Conservation (phyloP, 2,113 vertebrate genomes). For the Heterocephalus glaber region DNA sequence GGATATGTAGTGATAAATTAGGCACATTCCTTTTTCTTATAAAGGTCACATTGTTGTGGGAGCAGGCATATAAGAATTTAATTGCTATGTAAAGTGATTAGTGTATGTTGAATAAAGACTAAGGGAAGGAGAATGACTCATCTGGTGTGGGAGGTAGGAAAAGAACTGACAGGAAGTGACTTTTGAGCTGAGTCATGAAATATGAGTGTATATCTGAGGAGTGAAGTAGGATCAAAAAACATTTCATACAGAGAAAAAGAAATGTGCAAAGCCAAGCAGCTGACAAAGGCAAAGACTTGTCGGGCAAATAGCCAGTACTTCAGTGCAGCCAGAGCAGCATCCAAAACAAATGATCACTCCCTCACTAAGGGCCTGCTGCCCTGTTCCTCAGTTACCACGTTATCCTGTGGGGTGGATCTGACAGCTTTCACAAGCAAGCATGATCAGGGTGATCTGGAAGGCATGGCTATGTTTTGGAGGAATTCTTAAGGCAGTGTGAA, state of each 20-base stretch:
- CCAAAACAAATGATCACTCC: background rate
- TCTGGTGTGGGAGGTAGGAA: constrained; percentile 1
- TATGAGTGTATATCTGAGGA: constrained; percentile 42
- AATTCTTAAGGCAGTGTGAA: background rate
- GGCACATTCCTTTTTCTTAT: background rate
- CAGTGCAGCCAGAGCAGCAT: background rate
- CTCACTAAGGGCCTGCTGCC: background rate
- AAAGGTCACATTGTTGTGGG: constrained; percentile 39
- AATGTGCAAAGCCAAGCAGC: background rate
- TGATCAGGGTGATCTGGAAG: background rate
- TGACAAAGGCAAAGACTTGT: background rate
- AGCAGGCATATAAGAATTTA: constrained; percentile 38
- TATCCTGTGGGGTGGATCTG: no score
- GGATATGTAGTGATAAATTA: background rate
- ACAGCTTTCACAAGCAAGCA: background rate
- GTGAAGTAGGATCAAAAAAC: background rate
- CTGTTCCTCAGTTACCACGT: background rate
- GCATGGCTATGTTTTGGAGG: background rate
- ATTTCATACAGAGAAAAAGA: constrained; percentile 4
- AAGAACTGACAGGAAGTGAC: constrained; percentile 49
- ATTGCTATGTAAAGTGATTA: constrained; percentile 54
- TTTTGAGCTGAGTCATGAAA: constrained; percentile 66
- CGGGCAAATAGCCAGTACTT: background rate
- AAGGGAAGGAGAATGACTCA: constrained; percentile 11
- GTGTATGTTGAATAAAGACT: constrained; percentile 32